A percentile compares a stretch with the other conserved stretches of the same genome.
Conservation (phyloP, 2,888 invertebrate genomes). For the Pardosa pseudoannulata region DNA sequence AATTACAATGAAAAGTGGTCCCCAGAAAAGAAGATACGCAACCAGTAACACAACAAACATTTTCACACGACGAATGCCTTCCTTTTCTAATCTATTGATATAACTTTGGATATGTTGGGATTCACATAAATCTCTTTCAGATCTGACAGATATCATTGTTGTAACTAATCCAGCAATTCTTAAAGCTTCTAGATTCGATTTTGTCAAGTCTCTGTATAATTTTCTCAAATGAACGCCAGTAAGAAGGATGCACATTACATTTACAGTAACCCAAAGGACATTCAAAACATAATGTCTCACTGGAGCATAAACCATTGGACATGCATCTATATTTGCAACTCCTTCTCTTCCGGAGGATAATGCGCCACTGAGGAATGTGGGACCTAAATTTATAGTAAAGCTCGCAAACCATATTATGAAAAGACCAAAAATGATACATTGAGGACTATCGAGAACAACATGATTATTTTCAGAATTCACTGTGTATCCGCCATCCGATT, state of each 20-base stretch:
- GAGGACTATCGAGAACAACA: conserved; percentile 83
- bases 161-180: conserved; percentile 89
- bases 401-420: conserved; percentile 96
- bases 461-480: conserved; percentile 54
- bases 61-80: conserved; percentile 88
- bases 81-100: conserved; percentile 86
- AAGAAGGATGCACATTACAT: conserved; percentile 89
- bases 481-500: conserved; percentile 32
- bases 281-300: conserved; percentile 93
- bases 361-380: conserved; percentile 89
- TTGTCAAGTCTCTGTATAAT: conserved; percentile 84
- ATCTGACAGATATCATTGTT: conserved; percentile 85
- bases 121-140: conserved; percentile 71
- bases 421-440: conserved; percentile 92
- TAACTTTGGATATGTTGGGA: conserved; percentile 82
- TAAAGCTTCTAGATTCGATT: conserved; percentile 89
- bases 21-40: conserved; percentile 92
- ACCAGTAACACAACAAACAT: conserved; percentile 91
- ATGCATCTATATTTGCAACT: conserved; percentile 86
- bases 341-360: conserved; percentile 85
- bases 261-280: conserved; percentile 91
- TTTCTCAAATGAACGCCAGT: conserved; percentile 88
- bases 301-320: conserved; percentile 90
- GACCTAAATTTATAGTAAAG: conserved; percentile 92
- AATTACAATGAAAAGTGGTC: conserved; percentile 91